Evolutionary conservation across 2,888 invertebrate genomes (phyloP), one percentile per base, ranked within the genome.

Genomic region (Sylvicola cinctus): DNA sequence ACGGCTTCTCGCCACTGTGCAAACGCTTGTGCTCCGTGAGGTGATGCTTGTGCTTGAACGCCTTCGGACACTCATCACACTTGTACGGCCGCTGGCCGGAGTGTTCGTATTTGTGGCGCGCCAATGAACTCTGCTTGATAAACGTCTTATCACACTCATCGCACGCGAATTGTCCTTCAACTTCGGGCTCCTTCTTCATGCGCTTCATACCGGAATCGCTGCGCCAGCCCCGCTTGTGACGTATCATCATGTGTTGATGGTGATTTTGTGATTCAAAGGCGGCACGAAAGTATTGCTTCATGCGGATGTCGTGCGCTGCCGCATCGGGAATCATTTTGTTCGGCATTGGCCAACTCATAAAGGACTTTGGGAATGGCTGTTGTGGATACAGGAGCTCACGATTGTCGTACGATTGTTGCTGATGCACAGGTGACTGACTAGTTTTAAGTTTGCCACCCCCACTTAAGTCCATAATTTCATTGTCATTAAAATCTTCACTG

Each of bases 41-140:
- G 61, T 98, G 98, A 61, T 98, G 98, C 66, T 98, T 99, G 69
- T 98, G 98, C 61, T 99, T 98, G 69, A 98, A 98, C 39, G 98
- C 96, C 58, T 95, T 98, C 29, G 83, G 74, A 59, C 98, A 98
- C 50, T 88, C 80, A 57, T 85, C 74, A 62, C 98, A 98, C 61
- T 91, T 87, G 66, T 98, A 91, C 20, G 98, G 98, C 42, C 98
- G 77, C 62, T 93, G 93, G 96, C 98, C 98, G 66, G 96, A 98
- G 69, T 98, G 98, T 68, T 98, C 98, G 57, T 98, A 98, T 67
- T 95, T 96, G 63, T 99, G 98, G 49, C 98, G 70, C 35, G 96
- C 93, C 47, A 98, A 70, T 33, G 95, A 96, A 60, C 95, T 95
- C 61, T 95, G 96, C 58, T 98, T 98, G 46, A 87, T 87, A 59